Base-by-base conservation (phyloP, 2,888 invertebrate genomes). In the Prenolepis imparis region DNA sequence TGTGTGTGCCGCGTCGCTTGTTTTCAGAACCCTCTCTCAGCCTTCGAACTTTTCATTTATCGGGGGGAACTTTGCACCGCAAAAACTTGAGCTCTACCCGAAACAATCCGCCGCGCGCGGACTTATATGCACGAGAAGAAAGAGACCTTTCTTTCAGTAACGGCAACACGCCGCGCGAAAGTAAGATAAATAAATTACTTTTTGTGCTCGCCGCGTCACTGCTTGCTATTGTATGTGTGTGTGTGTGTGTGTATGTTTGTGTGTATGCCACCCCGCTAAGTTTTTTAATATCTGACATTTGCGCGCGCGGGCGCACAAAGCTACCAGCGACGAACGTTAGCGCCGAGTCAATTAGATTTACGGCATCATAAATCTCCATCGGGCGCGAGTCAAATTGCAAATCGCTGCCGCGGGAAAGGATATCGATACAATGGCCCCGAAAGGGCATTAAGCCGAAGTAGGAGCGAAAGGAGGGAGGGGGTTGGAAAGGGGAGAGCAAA, bases 351-450 rank as follows among this genome's bases (percentile, higher is more conserved):
- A 80, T 80, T 80, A 80, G 70, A 80, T 80, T 80, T 70, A 80
- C 59, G 36, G 78, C 59, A 48, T 44, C 70, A 80, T 80, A 80
- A 80, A 80, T 80, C 68, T 80, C 70, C 78, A 80, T 80, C 68
- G 78, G 68, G 70, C 70, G 44, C 68, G 84, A 32, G 59, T 61
- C 87, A 84, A 88, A 88, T 88, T 83, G 87, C 86, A 89, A 85
- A 88, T 89, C 85, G 87, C 74, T 77, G 63, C 63, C 32, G 52
- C 59, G 66, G 64, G 75, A 66, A 75, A 80, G 75, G 84, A 84
- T 86, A 85, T 83, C 85, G 83, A 85, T 84, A 70, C 72, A 81
- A 68, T 73, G 55, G 21, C 68, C 32, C 55, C 55, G 85, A 52
- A 82, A 82, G 81, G 77, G 84, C 82, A 80, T 88, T 83, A 82